Percentiles rank a stretch among this genome's conserved stretches.
Conservation (phyloP, 2,888 invertebrate genomes). For the Oasisia sp. region DNA sequence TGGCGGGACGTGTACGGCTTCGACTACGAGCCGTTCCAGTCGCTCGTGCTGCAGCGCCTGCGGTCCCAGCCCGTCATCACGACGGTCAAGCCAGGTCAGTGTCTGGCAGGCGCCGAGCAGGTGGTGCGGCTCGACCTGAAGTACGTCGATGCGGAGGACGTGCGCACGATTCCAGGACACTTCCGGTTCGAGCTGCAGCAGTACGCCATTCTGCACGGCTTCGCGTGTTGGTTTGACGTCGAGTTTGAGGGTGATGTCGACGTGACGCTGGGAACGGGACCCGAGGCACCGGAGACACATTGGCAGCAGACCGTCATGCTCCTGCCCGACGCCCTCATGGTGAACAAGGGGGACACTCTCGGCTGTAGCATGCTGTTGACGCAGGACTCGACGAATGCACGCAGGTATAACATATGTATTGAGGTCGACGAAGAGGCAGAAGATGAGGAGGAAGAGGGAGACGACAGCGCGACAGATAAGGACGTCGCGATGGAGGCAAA, state of each 20-base stretch:
- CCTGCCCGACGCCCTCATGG: conserved; percentile 77
- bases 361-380: conserved; percentile 48
- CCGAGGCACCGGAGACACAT: conserved; percentile 80
- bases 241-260: conserved; percentile 46
- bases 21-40: conserved; percentile 55
- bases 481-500: neutral
- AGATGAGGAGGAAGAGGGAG: conserved; percentile 30
- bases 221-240: conserved; percentile 63
- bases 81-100: conserved; percentile 45
- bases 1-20: conserved; percentile 63
- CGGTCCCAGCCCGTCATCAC: conserved; percentile 44
- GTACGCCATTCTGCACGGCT: conserved; percentile 56
- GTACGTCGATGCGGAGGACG: conserved; percentile 50
- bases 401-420: conserved; percentile 42
- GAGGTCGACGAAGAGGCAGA: conserved; percentile 36
- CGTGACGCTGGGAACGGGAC: conserved; percentile 82
- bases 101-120: conserved; percentile 49
- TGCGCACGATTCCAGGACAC: conserved; percentile 33
- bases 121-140: conserved; percentile 54
- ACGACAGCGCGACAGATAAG: neutral
- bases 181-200: conserved; percentile 50
- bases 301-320: conserved; percentile 96
- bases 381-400: conserved; percentile 43
- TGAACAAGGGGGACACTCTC: conserved; percentile 73
- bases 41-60: conserved; percentile 6